Evolutionary conservation across 2,888 invertebrate genomes (phyloP).

Genomic region (Hypolimnas misippus): DNA sequence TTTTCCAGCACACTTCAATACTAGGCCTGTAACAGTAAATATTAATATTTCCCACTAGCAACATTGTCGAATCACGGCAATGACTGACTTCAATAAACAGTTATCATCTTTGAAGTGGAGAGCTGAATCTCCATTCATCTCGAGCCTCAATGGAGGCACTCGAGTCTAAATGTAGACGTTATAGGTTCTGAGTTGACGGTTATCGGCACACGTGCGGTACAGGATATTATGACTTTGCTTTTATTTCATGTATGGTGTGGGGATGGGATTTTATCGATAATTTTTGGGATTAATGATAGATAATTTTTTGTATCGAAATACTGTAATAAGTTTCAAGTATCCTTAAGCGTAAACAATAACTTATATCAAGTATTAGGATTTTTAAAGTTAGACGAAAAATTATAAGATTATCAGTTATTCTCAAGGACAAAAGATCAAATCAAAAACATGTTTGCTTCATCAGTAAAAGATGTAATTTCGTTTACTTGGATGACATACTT

Average conservation of each 20-base stretch:
- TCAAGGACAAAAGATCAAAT: no score
- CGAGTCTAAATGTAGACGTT: constrained; percentile 43
- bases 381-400: no score
- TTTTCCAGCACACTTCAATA: background rate
- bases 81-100: background rate
- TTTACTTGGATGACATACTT: no score
- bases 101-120: constrained; percentile 21
- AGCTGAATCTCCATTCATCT: constrained; percentile 35
- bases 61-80: background rate
- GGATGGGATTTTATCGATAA: constrained; percentile 49
- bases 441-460: no score
- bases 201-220: constrained; percentile 61
- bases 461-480: no score
- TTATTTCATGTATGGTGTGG: constrained; percentile 67
- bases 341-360: no score
- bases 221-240: constrained; percentile 77
- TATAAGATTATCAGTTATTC: no score
- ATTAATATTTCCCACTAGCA: background rate
- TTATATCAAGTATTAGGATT: no score
- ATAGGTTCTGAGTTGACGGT: constrained; percentile 36
- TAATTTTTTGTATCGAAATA: no score
- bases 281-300: constrained; percentile 33
- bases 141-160: constrained; percentile 37
- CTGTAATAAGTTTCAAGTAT: no score
- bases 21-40: background rate